Conservation (phyloP, 2,113 vertebrate species). For the Ibidorhyncha struthersii region DNA sequence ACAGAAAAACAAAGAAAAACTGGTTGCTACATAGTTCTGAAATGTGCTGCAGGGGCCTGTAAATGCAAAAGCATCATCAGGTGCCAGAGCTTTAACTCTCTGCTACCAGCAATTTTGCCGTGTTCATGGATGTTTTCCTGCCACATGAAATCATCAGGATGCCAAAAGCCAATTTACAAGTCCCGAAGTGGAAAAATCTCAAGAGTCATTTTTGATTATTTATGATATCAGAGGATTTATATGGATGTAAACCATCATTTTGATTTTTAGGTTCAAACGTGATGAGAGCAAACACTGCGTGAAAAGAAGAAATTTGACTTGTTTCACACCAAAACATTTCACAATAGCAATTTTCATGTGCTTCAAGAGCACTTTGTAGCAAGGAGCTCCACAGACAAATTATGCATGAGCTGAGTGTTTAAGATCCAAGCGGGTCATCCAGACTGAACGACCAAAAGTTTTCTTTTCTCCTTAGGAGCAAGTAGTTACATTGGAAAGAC, state of each 20-base stretch:
- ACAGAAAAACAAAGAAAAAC: not conserved
- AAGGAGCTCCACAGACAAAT: not conserved
- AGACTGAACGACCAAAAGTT: not conserved
- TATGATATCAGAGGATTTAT: not conserved
- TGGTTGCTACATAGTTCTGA: not conserved
- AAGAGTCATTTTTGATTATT: not conserved
- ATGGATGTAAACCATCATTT: rapidly evolving
- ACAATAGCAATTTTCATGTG: not conserved
- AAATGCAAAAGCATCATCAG: not conserved
- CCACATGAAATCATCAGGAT: not conserved
- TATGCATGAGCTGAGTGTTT: not conserved
- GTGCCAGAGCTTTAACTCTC: not conserved
- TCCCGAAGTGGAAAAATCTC: not conserved
- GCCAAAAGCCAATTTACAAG: not conserved
- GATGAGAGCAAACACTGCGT: not conserved
- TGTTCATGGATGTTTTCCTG: not conserved
- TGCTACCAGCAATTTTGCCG: not conserved
- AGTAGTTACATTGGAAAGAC: not conserved
- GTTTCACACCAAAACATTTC: not conserved
- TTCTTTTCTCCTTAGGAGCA: not conserved
- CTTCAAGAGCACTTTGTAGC: not conserved
- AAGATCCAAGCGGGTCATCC: not conserved
- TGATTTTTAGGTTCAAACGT: not conserved
- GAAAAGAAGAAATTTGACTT: not conserved
- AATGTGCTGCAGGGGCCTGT: not conserved